Percentiles rank a stretch among this genome's conserved stretches.
These are phyloP conservation scores for Nothobranchius kuhntae DNA, from an alignment of 2,113 vertebrate species.

Conservation along the genomic window DNA sequence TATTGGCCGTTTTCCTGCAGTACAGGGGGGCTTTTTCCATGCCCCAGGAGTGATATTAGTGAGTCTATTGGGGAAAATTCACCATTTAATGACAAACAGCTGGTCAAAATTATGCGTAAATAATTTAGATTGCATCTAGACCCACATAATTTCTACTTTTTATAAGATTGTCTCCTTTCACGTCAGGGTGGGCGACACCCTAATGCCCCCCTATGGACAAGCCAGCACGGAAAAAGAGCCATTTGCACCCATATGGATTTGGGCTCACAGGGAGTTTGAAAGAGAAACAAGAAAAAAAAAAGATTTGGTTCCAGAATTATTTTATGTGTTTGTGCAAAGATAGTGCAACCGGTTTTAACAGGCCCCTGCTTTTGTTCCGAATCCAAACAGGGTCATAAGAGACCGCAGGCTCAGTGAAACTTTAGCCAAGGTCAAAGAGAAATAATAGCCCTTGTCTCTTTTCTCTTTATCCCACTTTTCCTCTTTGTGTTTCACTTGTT, in stretches of 20 bases:
- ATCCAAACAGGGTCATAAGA: conserved; percentile 71
- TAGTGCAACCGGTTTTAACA: conserved; percentile 57
- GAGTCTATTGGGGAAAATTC: too few relatives aligned
- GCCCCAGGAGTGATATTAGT: too few relatives aligned
- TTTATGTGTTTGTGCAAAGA: conserved; percentile 21
- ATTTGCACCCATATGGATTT: conserved; percentile 3
- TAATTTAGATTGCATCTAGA: too few relatives aligned
- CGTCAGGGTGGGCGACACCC: too few relatives aligned
- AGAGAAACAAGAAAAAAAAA: neutral
- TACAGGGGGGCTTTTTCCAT: too few relatives aligned
- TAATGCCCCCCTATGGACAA: too few relatives aligned
- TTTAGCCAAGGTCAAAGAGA: conserved; percentile 75
- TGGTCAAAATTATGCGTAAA: too few relatives aligned
- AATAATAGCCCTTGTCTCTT: conserved; percentile 58
- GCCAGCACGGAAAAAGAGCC: too few relatives aligned
- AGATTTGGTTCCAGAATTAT: conserved; percentile 5
- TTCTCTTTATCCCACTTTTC: conserved; percentile 40
- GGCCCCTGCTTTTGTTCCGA: conserved; percentile 52
- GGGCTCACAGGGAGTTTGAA: neutral
- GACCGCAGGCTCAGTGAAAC: conserved; percentile 69
- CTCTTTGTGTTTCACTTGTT: conserved; percentile 24
- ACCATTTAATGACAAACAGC: too few relatives aligned
- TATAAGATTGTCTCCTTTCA: too few relatives aligned
- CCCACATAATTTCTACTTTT: too few relatives aligned
- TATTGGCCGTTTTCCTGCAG: too few relatives aligned